A percentile compares a stretch with the other conserved stretches of the same genome.
These are phyloP conservation scores for Collichthys lucidus DNA, from an alignment of 2,113 vertebrate genomes.

Conservation along the genomic window DNA sequence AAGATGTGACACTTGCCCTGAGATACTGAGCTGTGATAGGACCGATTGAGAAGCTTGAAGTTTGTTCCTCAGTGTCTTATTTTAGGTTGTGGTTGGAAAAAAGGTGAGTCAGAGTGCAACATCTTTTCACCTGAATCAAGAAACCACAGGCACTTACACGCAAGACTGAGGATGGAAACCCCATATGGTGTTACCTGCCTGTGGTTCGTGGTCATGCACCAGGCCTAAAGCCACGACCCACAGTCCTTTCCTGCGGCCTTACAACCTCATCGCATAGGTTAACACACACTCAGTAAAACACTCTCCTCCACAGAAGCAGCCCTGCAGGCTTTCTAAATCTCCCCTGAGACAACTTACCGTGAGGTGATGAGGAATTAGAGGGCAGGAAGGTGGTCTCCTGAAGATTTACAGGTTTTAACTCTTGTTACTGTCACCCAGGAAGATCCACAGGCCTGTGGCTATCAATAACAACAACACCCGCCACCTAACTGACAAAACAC, in stretches of 20 bases:
- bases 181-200: conserved; percentile 50
- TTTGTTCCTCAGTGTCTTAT: conserved; percentile 16
- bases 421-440: conserved; percentile 78
- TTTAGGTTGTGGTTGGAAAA: conserved; percentile 31
- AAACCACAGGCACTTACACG: conserved; percentile 47
- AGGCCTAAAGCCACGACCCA: conserved; percentile 64
- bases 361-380: conserved; percentile 84
- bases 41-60: neutral
- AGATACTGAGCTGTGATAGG: conserved; percentile 14
- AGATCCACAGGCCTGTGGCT: conserved; percentile 73
- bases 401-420: conserved; percentile 80
- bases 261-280: conserved; percentile 66
- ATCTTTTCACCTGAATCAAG: conserved; percentile 32
- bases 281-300: conserved; percentile 67
- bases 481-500: conserved; percentile 37
- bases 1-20: conserved; percentile 29
- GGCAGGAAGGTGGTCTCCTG: conserved; percentile 75
- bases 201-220: conserved; percentile 77
- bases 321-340: conserved; percentile 75
- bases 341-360: conserved; percentile 77
- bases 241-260: conserved; percentile 65
- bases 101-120: conserved; percentile 48
- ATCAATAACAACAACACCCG: conserved; percentile 65
- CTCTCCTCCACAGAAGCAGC: conserved; percentile 49
- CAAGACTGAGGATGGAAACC: conserved; percentile 56